phyloP scores from a whole-genome alignment of 1,140 invertebrate genomes.

The Melitaea cinxia region DNA sequence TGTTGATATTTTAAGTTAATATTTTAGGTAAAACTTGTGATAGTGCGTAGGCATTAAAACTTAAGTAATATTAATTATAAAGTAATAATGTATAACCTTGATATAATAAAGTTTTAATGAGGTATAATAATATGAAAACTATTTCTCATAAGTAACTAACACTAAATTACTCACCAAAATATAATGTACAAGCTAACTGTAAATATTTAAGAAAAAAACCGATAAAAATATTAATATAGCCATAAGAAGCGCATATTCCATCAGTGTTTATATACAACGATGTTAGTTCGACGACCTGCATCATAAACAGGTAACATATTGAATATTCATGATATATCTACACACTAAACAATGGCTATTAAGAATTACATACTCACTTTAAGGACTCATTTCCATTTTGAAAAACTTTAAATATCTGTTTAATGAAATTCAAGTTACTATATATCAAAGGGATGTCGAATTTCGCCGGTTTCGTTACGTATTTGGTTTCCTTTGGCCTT shows the following conservation, averaged over 20 bases:
- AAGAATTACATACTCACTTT: constrained; percentile 59
- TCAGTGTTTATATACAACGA: neutral
- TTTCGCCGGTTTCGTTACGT: constrained; percentile 62
- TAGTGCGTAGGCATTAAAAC: too few relatives aligned
- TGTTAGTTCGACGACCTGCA: constrained; percentile 24
- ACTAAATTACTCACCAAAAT: too few relatives aligned
- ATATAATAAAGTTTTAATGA: too few relatives aligned
- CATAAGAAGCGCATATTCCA: neutral
- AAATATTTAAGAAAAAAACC: too few relatives aligned
- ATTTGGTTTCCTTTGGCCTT: constrained; percentile 69
- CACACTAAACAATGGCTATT: constrained; percentile 30
- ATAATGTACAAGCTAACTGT: too few relatives aligned
- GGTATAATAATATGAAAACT: too few relatives aligned
- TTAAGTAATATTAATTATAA: too few relatives aligned
- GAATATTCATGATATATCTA: constrained; percentile 22
- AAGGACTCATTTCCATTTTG: constrained; percentile 62
- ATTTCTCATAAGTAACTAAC: too few relatives aligned
- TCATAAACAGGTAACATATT: constrained; percentile 5
- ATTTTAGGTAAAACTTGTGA: too few relatives aligned
- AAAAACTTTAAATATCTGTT: constrained; percentile 58
- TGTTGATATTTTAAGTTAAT: too few relatives aligned
- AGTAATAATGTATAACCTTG: too few relatives aligned
- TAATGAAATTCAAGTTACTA: constrained; percentile 67
- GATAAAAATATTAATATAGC: neutral
- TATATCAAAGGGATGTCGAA: constrained; percentile 74